Evolutionary conservation across 2,888 invertebrate species (phyloP).

Genomic region (Pinctada fucata): DNA sequence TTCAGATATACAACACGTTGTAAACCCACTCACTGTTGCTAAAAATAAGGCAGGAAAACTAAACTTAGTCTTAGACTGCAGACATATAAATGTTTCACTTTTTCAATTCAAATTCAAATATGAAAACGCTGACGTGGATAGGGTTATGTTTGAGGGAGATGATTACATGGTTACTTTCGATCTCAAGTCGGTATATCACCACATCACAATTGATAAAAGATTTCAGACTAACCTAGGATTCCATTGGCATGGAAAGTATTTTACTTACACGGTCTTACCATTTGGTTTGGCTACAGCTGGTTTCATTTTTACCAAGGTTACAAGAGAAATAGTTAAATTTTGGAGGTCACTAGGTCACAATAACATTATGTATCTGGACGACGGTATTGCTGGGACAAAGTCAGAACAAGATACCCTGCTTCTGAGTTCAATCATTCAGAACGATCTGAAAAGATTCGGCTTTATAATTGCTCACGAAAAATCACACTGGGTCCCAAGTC

Average conservation of each 20-base stretch:
- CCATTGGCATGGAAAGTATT: constrained; percentile 27
- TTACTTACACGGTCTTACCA: constrained; percentile 42
- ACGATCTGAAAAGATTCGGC: constrained; percentile 7
- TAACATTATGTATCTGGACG: no score
- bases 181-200: constrained; percentile 31
- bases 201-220: constrained; percentile 6
- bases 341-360: constrained; percentile 33
- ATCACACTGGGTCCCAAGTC: constrained; percentile 39
- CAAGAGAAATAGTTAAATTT: constrained; percentile 30
- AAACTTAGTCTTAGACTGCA: constrained; percentile 35
- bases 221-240: constrained; percentile 16
- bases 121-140: constrained; percentile 28
- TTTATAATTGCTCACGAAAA: constrained; percentile 48
- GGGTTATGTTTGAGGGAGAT: constrained; percentile 13
- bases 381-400: no score
- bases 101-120: constrained; percentile 37
- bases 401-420: no score
- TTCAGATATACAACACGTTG: constrained; percentile 10
- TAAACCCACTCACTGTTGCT: constrained; percentile 38
- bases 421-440: no score
- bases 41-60: constrained; percentile 25
- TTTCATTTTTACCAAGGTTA: constrained; percentile 43
- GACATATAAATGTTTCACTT: constrained; percentile 37
- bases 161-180: constrained; percentile 25
- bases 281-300: constrained; percentile 44